Evolutionary conservation across 1,140 invertebrate genomes (phyloP), one percentile per base, ranked within the genome.

Genomic region (Heliconius himera): DNA sequence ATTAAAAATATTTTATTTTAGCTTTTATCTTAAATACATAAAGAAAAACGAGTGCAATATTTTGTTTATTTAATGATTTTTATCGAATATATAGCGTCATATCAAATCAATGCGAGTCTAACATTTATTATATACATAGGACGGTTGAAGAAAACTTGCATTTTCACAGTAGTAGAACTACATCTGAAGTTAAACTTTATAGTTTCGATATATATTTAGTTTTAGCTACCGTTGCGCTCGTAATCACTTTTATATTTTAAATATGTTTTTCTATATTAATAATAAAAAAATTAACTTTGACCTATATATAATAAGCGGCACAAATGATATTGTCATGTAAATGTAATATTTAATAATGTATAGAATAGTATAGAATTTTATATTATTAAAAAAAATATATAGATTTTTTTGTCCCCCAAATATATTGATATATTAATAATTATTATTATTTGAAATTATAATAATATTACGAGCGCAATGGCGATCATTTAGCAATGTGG

Each of bases 111-210:
- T 36, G 70, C n/a, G 20, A 9, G 18, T 8, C 84, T 78, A 77
- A 83, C 18, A 84, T 88, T 87, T 79, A 89, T 85, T 82, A 82
- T 82, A 81, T 78, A 84, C 81, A 80, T 83, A 84, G 79, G 41
- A 87, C 82, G 85, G 87, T 84, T 85, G 81, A 87, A 81, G 87
- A 87, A 88, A 84, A 84, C 80, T 79, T 88, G 87, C 85, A 89
- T 90, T 89, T 89, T 87, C 83, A 87, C 78, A 78, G 83, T 84
- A 84, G 82, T 88, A 83, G 82, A 79, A 87, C 81, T 88, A 86
- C 86, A 86, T 89, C 86, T 84, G 86, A 91, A 89, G 87, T 90
- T 81, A 83, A 88, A 89, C 84, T 88, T 91, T 91, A 84, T 89
- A 88, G 85, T 92, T 89, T 87, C 77, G 78, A 89, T 81, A 85